Conservation (phyloP, 2,113 vertebrate genomes). For the Chitala chitala region DNA sequence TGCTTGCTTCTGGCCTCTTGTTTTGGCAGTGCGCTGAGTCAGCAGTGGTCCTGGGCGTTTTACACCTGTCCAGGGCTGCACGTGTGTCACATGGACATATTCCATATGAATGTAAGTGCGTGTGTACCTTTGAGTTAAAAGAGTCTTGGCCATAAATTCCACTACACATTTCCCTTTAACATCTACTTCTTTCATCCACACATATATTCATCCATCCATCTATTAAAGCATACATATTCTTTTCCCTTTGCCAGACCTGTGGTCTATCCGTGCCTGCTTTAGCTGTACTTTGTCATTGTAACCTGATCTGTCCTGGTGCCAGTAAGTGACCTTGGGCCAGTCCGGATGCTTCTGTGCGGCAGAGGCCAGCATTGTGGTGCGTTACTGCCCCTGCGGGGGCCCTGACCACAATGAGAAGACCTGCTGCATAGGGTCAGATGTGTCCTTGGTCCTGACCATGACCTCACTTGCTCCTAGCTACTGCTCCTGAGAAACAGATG, state of each 20-base stretch:
- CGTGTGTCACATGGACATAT: neutral
- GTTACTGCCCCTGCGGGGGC: neutral
- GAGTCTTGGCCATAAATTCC: neutral
- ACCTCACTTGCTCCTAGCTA: neutral
- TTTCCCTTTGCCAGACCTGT: neutral
- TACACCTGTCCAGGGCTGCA: no score
- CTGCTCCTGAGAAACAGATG: neutral
- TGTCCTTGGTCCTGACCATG: neutral
- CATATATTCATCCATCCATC: neutral
- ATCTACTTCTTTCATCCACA: neutral
- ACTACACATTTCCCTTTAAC: neutral
- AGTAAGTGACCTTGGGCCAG: constrained; percentile 50
- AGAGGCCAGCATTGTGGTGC: neutral
- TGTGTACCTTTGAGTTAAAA: no score
- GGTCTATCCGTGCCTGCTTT: no score
- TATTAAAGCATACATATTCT: neutral
- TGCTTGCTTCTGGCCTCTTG: neutral
- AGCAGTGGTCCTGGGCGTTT: no score
- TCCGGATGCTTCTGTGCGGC: constrained; percentile 32
- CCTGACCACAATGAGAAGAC: neutral
- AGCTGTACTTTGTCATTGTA: constrained; percentile 14
- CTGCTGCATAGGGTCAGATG: neutral
- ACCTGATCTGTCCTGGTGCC: constrained; percentile 48
- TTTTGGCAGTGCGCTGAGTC: no score
- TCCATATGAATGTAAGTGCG: no score